Conservation (phyloP, 2,888 invertebrate genomes). For the Harpalus rufipes region DNA sequence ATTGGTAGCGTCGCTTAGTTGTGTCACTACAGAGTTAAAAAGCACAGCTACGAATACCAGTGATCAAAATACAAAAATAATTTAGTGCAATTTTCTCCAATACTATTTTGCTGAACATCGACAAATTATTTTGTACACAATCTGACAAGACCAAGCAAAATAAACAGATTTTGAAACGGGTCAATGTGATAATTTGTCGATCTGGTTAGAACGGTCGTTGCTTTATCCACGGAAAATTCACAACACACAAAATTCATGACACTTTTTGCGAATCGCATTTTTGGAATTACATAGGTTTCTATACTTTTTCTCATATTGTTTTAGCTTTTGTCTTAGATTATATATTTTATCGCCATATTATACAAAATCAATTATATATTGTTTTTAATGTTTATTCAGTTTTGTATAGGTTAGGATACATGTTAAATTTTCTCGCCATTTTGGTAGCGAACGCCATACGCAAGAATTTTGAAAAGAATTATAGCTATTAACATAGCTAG, state of each 20-base stretch:
- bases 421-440: too few species aligned
- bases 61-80: slow-evolving; percentile 58
- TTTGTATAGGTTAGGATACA: too few species aligned
- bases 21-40: slow-evolving; percentile 48
- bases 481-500: too few species aligned
- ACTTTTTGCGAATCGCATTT: neutral
- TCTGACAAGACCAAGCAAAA: slow-evolving; percentile 61
- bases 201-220: neutral
- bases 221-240: neutral
- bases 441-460: too few species aligned
- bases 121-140: slow-evolving; percentile 66
- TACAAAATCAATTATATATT: too few species aligned
- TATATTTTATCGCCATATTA: neutral
- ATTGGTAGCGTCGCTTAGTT: slow-evolving; percentile 58
- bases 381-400: too few species aligned
- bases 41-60: slow-evolving; percentile 66
- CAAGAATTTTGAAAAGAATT: too few species aligned
- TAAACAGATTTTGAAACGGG: slow-evolving; percentile 39
- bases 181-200: slow-evolving; percentile 49
- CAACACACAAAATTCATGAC: neutral
- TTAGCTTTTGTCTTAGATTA: neutral
- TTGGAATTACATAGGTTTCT: neutral
- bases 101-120: slow-evolving; percentile 65
- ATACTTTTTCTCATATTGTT: neutral
- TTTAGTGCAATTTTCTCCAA: slow-evolving; percentile 62